Conservation (phyloP, 2,113 vertebrate genomes). For the Dolichotis patagonum region DNA sequence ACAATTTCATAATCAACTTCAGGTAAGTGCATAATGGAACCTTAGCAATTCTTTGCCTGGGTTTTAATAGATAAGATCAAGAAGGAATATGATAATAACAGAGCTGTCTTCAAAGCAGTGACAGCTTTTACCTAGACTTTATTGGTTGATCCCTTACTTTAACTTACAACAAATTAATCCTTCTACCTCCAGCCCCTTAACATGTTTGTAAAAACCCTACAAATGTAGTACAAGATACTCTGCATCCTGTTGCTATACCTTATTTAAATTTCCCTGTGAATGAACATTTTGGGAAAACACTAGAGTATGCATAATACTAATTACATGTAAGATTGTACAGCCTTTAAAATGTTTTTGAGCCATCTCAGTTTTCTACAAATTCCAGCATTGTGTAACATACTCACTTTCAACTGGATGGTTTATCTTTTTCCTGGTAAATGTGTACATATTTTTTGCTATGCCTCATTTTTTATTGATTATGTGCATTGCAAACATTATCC, state of each 20-base stretch:
- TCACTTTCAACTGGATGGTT: background rate
- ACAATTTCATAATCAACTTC: slow-evolving; percentile 81
- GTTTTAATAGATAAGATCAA: background rate
- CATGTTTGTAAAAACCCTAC: background rate
- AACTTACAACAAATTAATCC: background rate
- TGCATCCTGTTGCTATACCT: background rate
- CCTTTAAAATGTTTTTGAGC: background rate
- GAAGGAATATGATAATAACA: background rate
- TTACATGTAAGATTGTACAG: background rate
- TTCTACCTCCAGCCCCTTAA: background rate
- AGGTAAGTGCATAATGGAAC: slow-evolving; percentile 60
- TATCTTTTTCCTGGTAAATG: background rate
- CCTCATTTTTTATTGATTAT: background rate
- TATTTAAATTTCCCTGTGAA: background rate
- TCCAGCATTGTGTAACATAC: background rate
- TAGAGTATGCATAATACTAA: background rate
- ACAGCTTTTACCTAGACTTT: background rate
- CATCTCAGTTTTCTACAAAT: background rate
- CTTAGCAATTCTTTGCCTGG: background rate
- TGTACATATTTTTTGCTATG: background rate
- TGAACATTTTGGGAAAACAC: background rate
- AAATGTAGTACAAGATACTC: background rate
- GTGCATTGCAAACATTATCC: background rate
- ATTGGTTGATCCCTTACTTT: background rate
- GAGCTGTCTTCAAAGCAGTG: background rate